Conservation (phyloP, 2,888 invertebrate genomes). For the Hybos culiciformis region DNA sequence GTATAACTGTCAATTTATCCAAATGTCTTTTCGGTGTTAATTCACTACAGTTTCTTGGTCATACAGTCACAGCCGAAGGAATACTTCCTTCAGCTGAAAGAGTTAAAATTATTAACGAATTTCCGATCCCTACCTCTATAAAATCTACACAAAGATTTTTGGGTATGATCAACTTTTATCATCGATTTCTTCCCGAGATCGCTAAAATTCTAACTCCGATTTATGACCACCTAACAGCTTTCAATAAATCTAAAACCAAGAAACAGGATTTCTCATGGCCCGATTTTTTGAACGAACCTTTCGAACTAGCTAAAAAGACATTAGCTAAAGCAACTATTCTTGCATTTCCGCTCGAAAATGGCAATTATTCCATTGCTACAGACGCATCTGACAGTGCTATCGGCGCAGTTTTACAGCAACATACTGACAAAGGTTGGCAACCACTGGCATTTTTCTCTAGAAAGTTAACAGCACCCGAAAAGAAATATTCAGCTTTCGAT, state of each 20-base stretch:
- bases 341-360: constrained; percentile 21
- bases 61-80: background rate
- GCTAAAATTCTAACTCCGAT: constrained; percentile 4
- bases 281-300: background rate
- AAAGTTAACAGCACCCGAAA: constrained; percentile 4
- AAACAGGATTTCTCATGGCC: constrained; percentile 4
- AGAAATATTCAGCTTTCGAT: constrained; percentile 5
- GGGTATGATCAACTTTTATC: constrained; percentile 5
- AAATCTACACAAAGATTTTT: background rate
- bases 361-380: constrained; percentile 15
- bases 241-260: background rate
- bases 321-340: constrained; percentile 19
- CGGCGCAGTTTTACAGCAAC: constrained; percentile 29
- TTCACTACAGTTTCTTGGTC: background rate
- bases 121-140: no score
- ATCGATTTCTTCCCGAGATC: constrained; percentile 5
- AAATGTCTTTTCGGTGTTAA: background rate
- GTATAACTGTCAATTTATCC: background rate
- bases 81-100: background rate
- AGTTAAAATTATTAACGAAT: background rate
- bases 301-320: constrained; percentile 1
- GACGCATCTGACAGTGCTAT: constrained; percentile 27
- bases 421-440: constrained; percentile 17
- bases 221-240: background rate
- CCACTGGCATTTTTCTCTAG: constrained; percentile 7